Conservation (phyloP, 1,140 invertebrate genomes). For the Mylabris phalerata region DNA sequence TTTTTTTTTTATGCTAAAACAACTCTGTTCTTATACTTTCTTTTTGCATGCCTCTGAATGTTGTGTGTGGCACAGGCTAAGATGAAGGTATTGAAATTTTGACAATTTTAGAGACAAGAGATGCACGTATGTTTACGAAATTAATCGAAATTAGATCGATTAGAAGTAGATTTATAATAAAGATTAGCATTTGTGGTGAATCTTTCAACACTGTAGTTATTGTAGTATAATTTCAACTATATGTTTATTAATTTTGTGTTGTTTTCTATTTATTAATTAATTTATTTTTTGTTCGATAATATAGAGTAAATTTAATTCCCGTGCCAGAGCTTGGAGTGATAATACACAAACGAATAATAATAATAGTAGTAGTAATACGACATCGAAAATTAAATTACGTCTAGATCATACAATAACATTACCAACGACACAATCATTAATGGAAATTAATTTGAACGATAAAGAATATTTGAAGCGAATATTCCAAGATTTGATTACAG, state of each 20-base stretch:
- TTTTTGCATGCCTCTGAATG: slow-evolving; percentile 57
- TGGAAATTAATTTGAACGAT: slow-evolving; percentile 37
- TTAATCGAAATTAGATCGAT: slow-evolving; percentile 1
- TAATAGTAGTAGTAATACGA: slow-evolving; percentile 35
- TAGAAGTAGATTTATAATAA: neutral
- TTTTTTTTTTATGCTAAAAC: no score
- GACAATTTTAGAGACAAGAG: slow-evolving; percentile 3
- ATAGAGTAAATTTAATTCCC: slow-evolving; percentile 64
- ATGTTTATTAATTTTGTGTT: no score
- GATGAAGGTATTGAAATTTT: slow-evolving; percentile 46
- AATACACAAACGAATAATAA: slow-evolving; percentile 39
- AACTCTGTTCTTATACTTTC: slow-evolving; percentile 26
- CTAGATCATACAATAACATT: slow-evolving; percentile 51
- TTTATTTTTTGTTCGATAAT: slow-evolving; percentile 3
- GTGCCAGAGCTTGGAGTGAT: slow-evolving; percentile 63
- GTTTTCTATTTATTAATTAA: neutral
- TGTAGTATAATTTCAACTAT: no score
- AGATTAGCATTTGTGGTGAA: neutral
- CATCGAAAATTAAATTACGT: slow-evolving; percentile 45
- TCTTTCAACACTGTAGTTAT: neutral
- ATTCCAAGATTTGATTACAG: slow-evolving; percentile 49
- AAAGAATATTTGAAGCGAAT: slow-evolving; percentile 41
- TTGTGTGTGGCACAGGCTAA: slow-evolving; percentile 56
- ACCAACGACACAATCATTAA: slow-evolving; percentile 23
- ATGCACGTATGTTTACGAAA: slow-evolving; percentile 6